These are phyloP conservation scores for Lipotes vexillifer DNA, from an alignment of 2,113 vertebrate genomes.

Conservation along the genomic window DNA sequence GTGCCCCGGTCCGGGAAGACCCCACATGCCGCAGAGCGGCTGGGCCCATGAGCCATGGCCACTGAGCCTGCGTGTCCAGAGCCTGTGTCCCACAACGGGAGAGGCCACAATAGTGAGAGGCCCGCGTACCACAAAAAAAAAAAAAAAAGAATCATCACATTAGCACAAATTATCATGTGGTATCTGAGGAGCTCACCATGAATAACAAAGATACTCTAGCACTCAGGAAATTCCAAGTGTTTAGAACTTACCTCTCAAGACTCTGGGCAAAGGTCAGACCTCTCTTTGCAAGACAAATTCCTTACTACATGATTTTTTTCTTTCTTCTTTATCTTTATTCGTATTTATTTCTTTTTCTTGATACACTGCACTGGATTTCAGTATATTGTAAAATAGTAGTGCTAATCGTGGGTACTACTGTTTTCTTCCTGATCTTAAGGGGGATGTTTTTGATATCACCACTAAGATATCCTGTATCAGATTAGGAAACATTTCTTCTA, in stretches of 20 bases:
- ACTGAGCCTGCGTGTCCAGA: too few species aligned
- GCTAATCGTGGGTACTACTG: background rate
- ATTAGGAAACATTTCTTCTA: background rate
- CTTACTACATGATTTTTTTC: background rate
- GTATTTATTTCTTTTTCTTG: background rate
- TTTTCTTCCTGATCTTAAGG: background rate
- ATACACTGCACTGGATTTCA: background rate
- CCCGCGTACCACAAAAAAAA: too few species aligned
- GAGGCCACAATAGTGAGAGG: too few species aligned
- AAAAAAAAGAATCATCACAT: background rate
- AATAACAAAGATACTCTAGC: background rate
- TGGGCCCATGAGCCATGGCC: too few species aligned
- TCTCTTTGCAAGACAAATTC: background rate
- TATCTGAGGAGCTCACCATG: background rate
- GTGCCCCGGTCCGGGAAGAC: too few species aligned
- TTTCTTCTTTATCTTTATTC: background rate
- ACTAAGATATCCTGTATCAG: background rate
- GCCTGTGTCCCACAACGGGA: too few species aligned
- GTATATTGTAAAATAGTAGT: background rate
- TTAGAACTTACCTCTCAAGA: background rate
- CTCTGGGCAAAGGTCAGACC: background rate
- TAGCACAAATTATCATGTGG: background rate
- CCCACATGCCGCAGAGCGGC: too few species aligned
- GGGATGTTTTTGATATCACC: background rate
- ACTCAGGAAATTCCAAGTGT: background rate